These are phyloP conservation scores for Cuniculus paca DNA, from an alignment of 2,797 vertebrate genomes.

Conservation along the genomic window DNA sequence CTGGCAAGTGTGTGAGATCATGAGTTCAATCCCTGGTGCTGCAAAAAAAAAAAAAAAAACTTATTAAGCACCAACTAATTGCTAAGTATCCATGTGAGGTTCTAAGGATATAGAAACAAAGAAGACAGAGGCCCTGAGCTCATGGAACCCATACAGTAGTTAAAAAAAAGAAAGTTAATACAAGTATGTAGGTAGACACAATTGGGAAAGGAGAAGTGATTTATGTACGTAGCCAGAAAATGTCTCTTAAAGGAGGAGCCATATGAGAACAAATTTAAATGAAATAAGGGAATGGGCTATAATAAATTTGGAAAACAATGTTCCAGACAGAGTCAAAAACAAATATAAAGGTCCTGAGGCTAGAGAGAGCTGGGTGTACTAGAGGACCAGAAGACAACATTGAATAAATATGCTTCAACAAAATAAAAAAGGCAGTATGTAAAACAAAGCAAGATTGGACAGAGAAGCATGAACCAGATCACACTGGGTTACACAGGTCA, in stretches of 20 bases:
- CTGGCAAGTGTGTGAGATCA: too few relatives aligned
- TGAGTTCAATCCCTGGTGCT: too few relatives aligned
- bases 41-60: too few relatives aligned
- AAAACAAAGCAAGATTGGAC: neutral
- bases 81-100: neutral
- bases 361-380: neutral
- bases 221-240: neutral
- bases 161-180: neutral
- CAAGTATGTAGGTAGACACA: neutral
- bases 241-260: neutral
- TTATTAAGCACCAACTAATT: neutral
- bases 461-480: neutral
- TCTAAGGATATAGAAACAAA: constrained; percentile 12
- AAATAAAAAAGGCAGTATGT: neutral
- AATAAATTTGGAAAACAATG: neutral
- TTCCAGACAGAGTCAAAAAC: constrained; percentile 7
- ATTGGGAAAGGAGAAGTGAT: neutral
- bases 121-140: constrained; percentile 5
- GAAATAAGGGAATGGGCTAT: neutral
- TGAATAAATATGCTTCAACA: neutral
- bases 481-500: neutral
- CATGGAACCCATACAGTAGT: neutral
- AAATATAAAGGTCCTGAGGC: constrained; percentile 23
- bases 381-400: neutral
- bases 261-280: constrained; percentile 21